phyloP scores from a whole-genome alignment of 2,113 vertebrate genomes.

The Cervus canadensis region DNA sequence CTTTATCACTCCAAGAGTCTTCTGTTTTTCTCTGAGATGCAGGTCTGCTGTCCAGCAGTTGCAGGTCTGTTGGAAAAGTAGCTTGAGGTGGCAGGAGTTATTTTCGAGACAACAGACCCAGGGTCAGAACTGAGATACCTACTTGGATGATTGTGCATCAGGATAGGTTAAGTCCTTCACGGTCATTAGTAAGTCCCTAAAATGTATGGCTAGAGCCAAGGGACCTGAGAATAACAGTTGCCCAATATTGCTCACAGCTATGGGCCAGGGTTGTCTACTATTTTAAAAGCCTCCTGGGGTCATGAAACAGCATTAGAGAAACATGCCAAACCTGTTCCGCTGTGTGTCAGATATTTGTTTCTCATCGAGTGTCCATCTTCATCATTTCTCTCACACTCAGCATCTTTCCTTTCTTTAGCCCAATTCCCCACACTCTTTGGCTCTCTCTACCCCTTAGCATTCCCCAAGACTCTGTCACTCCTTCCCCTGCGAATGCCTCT shows the following conservation, averaged over 20 bases:
- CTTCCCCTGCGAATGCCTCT: not conserved
- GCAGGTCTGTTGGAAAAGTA: not conserved
- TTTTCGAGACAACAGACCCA: not conserved
- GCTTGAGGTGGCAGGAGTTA: not conserved
- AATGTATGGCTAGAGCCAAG: not conserved
- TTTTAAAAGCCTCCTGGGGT: slow-evolving; percentile 39
- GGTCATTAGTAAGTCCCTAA: not conserved
- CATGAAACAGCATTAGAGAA: slow-evolving; percentile 28
- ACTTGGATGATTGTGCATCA: not conserved
- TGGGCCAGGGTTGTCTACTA: not conserved
- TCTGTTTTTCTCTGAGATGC: not conserved
- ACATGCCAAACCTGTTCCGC: slow-evolving; percentile 20
- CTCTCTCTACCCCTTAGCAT: not conserved
- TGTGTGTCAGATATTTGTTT: not conserved
- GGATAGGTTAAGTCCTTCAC: not conserved
- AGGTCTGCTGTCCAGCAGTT: not conserved
- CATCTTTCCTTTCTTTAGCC: not conserved
- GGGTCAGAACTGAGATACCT: not conserved
- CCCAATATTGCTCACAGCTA: not conserved
- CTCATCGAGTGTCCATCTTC: not conserved
- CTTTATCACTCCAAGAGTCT: not conserved
- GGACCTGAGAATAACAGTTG: not conserved
- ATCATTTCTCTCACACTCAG: not conserved
- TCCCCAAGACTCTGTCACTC: not conserved
- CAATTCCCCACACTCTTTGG: not conserved